Conservation (phyloP, 2,797 vertebrate genomes). For the Valencia hispanica region DNA sequence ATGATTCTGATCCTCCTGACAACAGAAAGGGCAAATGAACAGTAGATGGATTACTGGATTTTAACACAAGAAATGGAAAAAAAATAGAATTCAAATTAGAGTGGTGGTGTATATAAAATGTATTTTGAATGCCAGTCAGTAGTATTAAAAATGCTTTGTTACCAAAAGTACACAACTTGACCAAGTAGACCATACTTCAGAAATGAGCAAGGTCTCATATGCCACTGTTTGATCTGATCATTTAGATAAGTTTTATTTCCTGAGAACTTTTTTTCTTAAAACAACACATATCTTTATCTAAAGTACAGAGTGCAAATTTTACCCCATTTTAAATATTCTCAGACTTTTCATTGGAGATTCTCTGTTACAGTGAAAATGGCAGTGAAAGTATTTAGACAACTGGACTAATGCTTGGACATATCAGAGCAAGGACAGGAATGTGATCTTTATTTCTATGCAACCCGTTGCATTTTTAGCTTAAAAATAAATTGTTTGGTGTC, state of each 20-base stretch:
- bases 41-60: background rate
- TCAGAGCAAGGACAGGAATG: slow-evolving; percentile 61
- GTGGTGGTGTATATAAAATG: no score
- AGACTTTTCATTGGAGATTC: slow-evolving; percentile 32
- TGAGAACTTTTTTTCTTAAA: background rate
- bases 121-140: no score
- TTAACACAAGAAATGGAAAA: background rate
- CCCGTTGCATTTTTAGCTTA: slow-evolving; percentile 57
- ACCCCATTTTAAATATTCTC: background rate
- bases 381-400: slow-evolving; percentile 54
- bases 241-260: background rate
- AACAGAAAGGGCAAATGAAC: background rate
- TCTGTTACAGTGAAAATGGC: slow-evolving; percentile 45
- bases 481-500: slow-evolving; percentile 12
- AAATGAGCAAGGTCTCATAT: background rate
- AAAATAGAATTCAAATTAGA: background rate
- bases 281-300: background rate
- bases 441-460: slow-evolving; percentile 45
- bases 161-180: background rate
- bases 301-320: background rate
- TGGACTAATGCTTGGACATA: slow-evolving; percentile 74
- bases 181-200: background rate
- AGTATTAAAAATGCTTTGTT: background rate
- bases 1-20: background rate
- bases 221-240: background rate